A percentile compares a stretch with the other conserved stretches of the same genome.
phyloP scores from a whole-genome alignment of 2,113 vertebrate species.

The Oreocharis arfaki region DNA sequence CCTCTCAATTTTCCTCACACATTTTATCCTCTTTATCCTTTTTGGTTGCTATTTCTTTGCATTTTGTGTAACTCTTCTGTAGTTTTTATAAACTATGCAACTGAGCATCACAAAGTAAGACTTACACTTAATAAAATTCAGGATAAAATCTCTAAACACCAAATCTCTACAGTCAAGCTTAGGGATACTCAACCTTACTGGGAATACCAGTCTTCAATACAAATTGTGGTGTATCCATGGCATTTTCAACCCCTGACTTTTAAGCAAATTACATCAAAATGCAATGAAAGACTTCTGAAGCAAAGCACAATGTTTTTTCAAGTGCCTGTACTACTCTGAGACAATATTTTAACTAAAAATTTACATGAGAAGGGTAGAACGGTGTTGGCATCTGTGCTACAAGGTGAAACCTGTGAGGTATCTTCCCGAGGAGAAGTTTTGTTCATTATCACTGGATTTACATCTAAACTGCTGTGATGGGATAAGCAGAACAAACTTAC shows the following conservation, averaged over 20 bases:
- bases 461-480: background rate
- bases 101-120: background rate
- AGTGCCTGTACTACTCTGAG: background rate
- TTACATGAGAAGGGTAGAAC: background rate
- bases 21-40: background rate
- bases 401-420: background rate
- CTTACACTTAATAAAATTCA: background rate
- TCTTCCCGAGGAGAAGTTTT: background rate
- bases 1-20: background rate
- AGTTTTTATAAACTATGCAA: background rate
- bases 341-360: background rate
- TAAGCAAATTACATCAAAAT: background rate
- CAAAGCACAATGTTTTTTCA: background rate
- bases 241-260: background rate
- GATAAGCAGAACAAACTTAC: background rate
- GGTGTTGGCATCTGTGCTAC: background rate
- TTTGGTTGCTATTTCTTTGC: background rate
- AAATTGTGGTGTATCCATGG: background rate
- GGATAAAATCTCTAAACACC: background rate
- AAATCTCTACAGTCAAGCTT: background rate
- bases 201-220: background rate
- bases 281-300: background rate
- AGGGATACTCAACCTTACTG: background rate
- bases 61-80: background rate
- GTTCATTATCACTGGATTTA: background rate